Percentiles rank a stretch among this genome's conserved stretches.
These are phyloP conservation scores for Podargus strigoides DNA, from an alignment of 2,797 vertebrate genomes.

Conservation along the genomic window DNA sequence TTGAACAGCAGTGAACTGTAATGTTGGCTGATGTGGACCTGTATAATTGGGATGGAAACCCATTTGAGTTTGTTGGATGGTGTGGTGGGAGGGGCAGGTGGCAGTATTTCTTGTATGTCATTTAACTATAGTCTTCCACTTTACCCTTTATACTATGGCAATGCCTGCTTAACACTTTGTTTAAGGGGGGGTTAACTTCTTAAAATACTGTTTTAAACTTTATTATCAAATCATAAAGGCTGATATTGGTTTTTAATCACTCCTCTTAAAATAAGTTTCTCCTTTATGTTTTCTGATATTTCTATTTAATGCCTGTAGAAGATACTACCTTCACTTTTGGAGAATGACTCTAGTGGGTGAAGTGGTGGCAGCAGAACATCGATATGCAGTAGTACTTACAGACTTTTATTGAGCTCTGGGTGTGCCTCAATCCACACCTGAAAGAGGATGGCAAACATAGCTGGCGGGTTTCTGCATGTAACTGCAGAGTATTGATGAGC, in stretches of 20 bases:
- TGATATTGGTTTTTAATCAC: background rate
- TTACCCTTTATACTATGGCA: background rate
- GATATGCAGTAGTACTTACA: fast-evolving
- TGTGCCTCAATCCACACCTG: background rate
- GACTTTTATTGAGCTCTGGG: background rate
- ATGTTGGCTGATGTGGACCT: background rate
- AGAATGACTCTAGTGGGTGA: background rate
- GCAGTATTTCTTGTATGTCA: background rate
- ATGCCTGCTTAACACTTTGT: background rate
- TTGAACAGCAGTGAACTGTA: background rate
- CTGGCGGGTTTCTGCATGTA: background rate
- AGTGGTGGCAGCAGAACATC: background rate
- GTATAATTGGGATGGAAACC: background rate
- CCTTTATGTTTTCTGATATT: background rate
- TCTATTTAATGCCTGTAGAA: background rate
- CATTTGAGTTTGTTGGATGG: background rate
- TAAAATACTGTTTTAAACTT: background rate
- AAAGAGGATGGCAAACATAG: background rate
- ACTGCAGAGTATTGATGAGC: background rate
- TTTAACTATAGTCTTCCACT: background rate
- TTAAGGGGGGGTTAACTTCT: background rate
- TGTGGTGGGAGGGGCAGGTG: background rate
- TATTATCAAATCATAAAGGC: background rate
- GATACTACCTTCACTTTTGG: background rate
- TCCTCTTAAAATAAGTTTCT: background rate